These are phyloP conservation scores for Macroglossus sobrinus DNA, from an alignment of 2,113 vertebrate species.

Conservation along the genomic window DNA sequence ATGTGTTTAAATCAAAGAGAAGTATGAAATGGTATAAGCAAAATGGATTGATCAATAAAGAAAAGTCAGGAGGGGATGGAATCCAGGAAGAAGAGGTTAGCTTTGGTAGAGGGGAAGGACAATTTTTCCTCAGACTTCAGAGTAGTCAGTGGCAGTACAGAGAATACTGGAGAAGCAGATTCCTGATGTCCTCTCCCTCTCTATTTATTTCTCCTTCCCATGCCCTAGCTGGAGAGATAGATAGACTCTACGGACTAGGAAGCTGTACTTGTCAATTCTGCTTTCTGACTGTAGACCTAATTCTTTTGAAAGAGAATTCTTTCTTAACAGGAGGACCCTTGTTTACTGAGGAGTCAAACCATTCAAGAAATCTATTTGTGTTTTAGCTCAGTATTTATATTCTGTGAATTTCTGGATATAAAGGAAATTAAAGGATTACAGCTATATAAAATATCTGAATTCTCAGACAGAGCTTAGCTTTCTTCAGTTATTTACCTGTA, in stretches of 20 bases:
- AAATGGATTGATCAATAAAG: background rate
- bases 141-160: background rate
- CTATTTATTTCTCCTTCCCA: background rate
- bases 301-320: background rate
- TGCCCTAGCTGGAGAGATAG: background rate
- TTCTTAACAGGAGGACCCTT: background rate
- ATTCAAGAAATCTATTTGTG: background rate
- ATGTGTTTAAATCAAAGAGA: background rate
- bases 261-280: background rate
- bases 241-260: fast-evolving
- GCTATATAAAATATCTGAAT: background rate
- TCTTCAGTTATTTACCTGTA: background rate
- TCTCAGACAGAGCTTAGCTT: background rate
- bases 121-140: background rate
- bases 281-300: background rate
- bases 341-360: background rate
- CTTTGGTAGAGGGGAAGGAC: background rate
- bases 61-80: background rate
- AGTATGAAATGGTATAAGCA: background rate
- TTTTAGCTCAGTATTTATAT: background rate
- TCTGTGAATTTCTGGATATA: background rate
- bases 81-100: background rate
- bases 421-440: background rate
- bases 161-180: background rate
- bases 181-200: background rate